Base-by-base conservation (phyloP, 2,797 vertebrate genomes). In the Tangara arthus region DNA sequence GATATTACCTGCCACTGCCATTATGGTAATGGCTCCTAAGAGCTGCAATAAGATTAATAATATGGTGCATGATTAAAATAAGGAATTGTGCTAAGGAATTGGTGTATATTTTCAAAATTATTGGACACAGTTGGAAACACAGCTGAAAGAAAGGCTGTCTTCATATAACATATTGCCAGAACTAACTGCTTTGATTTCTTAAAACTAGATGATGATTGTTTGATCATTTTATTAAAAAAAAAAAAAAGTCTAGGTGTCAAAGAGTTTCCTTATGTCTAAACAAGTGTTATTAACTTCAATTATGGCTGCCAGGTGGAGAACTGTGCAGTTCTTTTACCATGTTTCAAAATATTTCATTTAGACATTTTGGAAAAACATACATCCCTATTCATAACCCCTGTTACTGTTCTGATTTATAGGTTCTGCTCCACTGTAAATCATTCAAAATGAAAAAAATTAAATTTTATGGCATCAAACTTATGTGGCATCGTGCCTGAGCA, bases 281-380 rank as follows among this genome's bases (percentile, higher is more conserved):
- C 97, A 97, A 98, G 96, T 89, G 98, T 98, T 98, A 99, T 99
- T 99, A 99, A 98, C 97, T 98, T 98, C 98, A 98, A 98, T 99
- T 99, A 98, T 97, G 97, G 97, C 98, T 98, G 98, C 98, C 98
- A 99, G 98, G 98, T 98, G 97, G 98, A 98, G 98, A 98, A 98
- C 98, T 98, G 98, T 98, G 98, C 97, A 92, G 98, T 97, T 98
- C 98, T 98, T 98, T 99, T 98, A 97, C 75, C 94, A 37, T 75
- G 97, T 96, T 98, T 98, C 97, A 98, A 98, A 98, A 98, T 98
- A 98, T 98, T 98, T 98, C 98, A 97, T 98, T 98, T 98, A 98
- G 98, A 98, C 98, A 97, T 98, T 98, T 98, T 98, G 97, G 98
- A 98, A 98, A 98, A 98, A 99, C 98, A 99, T 98, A 98, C 98